Base-by-base conservation (phyloP, 2,797 vertebrate genomes). In the Rhinatrema bivittatum region DNA sequence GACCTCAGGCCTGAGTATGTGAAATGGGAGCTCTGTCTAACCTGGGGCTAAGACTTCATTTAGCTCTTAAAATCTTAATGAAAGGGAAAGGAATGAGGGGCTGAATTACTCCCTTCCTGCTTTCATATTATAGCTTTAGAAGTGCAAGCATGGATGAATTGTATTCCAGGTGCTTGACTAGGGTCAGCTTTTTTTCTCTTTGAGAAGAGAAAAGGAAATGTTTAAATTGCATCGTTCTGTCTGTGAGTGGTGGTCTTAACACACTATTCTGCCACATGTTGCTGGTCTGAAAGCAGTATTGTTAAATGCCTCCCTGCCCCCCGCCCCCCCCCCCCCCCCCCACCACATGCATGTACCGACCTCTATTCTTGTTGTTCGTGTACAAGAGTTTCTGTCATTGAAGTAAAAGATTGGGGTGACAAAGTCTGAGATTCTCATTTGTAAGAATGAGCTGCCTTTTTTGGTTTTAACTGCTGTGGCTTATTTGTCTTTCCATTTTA, bases 171-270 rank as follows among this genome's bases (percentile, higher is more conserved):
- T 54, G 42, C 35, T 46, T 1, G n/a, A n/a, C n/a, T n/a, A n/a
- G n/a, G n/a, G n/a, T n/a, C n/a, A n/a, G n/a, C n/a, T n/a, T n/a
- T n/a, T n/a, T n/a, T n/a, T n/a, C n/a, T n/a, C n/a, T n/a, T n/a
- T n/a, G n/a, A n/a, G n/a, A n/a, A n/a, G n/a, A 3, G 56, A 68
- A 68, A 32, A 46, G 62, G 65, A 68, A 68, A 59, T 55, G 53
- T 55, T 30, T 24, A 12, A 30, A 55, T 60, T 60, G 59, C 65
- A 39, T 55, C 18, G 56, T 38, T 55, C 46, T 21, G 3, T 60
- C 58, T 43, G 48, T 59, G 43, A 3, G 16, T 10, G 0, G 57
- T 19, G 58, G 68, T 65, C 65, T 65, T 65, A 60, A 62, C 62
- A 68, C 62, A 65, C 58, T 20, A 10, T 15, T 10, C 14, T 20